phyloP scores from a whole-genome alignment of 2,113 vertebrate species.

The Petaurus breviceps region DNA sequence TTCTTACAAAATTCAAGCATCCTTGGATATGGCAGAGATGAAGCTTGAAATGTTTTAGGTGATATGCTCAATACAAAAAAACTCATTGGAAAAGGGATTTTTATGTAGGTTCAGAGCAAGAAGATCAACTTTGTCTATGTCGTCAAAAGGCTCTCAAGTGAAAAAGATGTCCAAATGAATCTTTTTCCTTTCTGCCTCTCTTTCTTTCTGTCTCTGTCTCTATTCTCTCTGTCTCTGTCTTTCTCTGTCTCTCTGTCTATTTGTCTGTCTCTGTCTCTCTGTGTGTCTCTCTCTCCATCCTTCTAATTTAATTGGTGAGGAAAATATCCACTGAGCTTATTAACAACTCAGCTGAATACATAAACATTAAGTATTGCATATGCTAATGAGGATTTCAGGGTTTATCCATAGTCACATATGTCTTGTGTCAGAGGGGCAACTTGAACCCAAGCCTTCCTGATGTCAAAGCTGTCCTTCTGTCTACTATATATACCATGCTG shows the following conservation, averaged over 20 bases:
- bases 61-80: slow-evolving; percentile 60
- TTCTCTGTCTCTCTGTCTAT: neutral
- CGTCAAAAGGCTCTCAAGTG: neutral
- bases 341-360: neutral
- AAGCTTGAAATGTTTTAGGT: slow-evolving; percentile 68
- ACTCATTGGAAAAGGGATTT: slow-evolving; percentile 53
- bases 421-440: neutral
- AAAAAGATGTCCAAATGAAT: neutral
- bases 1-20: slow-evolving; percentile 63
- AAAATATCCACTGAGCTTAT: neutral
- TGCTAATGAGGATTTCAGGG: neutral
- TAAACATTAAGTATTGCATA: neutral
- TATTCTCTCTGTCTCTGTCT: neutral
- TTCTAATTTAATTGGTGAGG: neutral
- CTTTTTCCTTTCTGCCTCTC: neutral
- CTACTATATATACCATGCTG: neutral
- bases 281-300: neutral
- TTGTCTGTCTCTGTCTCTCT: neutral
- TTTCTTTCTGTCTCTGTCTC: neutral
- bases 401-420: neutral
- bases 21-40: slow-evolving; percentile 77
- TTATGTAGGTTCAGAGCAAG: slow-evolving; percentile 56
- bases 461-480: neutral
- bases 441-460: neutral
- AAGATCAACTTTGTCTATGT: slow-evolving; percentile 37